Evolutionary conservation across 2,888 invertebrate genomes (phyloP), one percentile per base, ranked within the genome.

Genomic region (Catocala sponsa): DNA sequence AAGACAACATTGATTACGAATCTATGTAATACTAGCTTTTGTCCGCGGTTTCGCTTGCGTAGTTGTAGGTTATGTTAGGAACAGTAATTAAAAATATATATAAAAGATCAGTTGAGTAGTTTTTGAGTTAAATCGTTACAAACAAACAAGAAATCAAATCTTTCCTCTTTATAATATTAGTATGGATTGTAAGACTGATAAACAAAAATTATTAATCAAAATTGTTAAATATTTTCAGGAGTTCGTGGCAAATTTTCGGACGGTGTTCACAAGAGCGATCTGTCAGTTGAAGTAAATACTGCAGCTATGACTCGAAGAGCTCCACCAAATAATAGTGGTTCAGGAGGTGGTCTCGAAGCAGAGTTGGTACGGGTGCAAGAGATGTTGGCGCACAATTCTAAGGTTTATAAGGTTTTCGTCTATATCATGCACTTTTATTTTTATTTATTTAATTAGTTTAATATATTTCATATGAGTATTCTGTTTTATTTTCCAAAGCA

Each of bases 371-470:
- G 97, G 64, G 98, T 98, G 60, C 97, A 98, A 88, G 96, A 97
- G 68, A 96, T 98, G 92, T 92, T 98, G 82, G 98, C 98, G 71
- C 97, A 98, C 93, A 98, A 98, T 95, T 98, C 98, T 81, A 98
- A 98, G 97, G 98, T 98, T 96, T 95, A 93, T 92, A 94, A 95
- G 95, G 95, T 95, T 95, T 95, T 95, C 90, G 94, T 95, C 95
- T 95, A 95, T 95, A 94, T 89, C 83, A 86, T 91, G 94, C 93
- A 94, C 93, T 90, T 91, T 86, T 87, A 83, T 85, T 87, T 86
- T 81, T 78, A 80, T 79, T 79, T 78, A 79, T 74, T 68, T 65
- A 59, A 61, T 44, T 59, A 52, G 48, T 56, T 63, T 35, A 35
- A 6, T 62, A 67, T 59, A 33, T 41, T 55, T 59, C 38, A 51